Base-by-base conservation (phyloP, 2,797 vertebrate genomes). In the Varecia variegata region DNA sequence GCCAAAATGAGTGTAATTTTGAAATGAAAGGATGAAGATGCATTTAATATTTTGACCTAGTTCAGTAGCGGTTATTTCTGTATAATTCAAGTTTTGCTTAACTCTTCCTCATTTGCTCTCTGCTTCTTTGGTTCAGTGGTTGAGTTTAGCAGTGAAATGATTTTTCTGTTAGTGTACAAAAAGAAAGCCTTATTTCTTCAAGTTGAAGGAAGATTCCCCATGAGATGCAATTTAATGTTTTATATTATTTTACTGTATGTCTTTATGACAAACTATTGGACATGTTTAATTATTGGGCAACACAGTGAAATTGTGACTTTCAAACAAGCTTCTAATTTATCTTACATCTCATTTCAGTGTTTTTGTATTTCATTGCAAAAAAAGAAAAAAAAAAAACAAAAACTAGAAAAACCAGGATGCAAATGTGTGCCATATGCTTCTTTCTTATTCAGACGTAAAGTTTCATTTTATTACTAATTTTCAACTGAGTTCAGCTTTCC, bases 181-280 rank as follows among this genome's bases (percentile, higher is more conserved):
- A 92, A 67, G 76, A 90, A 95, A 95, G 38, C 15, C 27, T 80
- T 43, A 80, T 70, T 71, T n/a, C 21, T 94, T 95, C 35, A 71
- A 90, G 4, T 52, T 92, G 30, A 68, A 90, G 67, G 35, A 81
- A 95, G 4, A 40, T 56, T 85, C 17, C 11, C 21, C 27, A 47
- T 35, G 23, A 86, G 23, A 82, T 71, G 20, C 3, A 90, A 81
- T 93, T 87, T 76, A 93, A 50, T 85, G 38, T 79, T 95, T 81
- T 50, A 25, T 38, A 73, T 74, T 87, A 92, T 89, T 71, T 77
- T 96, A 65, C 21, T 56, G 89, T 74, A 67, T 5, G 0, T 74
- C 4, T 83, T 52, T 45, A 40, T 56, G 14, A 80, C 50, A 73
- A 96, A 88, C 21, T 40, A 25, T 9, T 68, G 25, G 6, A 21